Percentiles rank a stretch among this genome's conserved stretches.
phyloP scores from a whole-genome alignment of 2,113 vertebrate genomes.

The Muntiacus reevesi region DNA sequence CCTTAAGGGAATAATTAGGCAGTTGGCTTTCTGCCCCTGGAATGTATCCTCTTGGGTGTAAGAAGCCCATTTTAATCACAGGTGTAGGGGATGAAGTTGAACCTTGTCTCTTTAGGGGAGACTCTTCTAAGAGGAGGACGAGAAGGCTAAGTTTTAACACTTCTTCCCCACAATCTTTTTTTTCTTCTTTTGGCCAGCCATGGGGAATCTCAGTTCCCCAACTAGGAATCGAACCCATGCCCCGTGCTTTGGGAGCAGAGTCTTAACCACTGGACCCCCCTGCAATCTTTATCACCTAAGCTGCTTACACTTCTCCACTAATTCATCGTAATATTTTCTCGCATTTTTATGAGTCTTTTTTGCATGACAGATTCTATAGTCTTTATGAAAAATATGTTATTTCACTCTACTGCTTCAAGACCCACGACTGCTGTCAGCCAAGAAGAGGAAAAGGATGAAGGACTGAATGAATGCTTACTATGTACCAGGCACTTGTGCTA shows the following conservation, averaged over 20 bases:
- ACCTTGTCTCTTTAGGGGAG: not conserved
- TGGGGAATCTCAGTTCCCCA: not conserved
- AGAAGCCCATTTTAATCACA: not conserved
- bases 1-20: not conserved
- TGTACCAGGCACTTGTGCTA: not conserved
- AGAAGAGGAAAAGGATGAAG: not conserved
- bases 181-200: not conserved
- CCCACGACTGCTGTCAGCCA: not conserved
- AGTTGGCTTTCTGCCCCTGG: not conserved
- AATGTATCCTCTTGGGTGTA: not conserved
- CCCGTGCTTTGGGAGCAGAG: not conserved
- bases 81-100: not conserved
- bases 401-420: not conserved
- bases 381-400: not conserved
- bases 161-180: not conserved
- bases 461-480: not conserved
- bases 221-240: not conserved
- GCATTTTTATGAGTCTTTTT: not conserved
- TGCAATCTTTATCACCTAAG: not conserved
- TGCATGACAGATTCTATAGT: not conserved
- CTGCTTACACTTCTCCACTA: not conserved
- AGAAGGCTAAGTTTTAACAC: not conserved
- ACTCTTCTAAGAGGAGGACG: not conserved
- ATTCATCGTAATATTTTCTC: not conserved
- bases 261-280: not conserved